phyloP scores from a whole-genome alignment of 2,113 vertebrate genomes.

The Notiomystis cincta region DNA sequence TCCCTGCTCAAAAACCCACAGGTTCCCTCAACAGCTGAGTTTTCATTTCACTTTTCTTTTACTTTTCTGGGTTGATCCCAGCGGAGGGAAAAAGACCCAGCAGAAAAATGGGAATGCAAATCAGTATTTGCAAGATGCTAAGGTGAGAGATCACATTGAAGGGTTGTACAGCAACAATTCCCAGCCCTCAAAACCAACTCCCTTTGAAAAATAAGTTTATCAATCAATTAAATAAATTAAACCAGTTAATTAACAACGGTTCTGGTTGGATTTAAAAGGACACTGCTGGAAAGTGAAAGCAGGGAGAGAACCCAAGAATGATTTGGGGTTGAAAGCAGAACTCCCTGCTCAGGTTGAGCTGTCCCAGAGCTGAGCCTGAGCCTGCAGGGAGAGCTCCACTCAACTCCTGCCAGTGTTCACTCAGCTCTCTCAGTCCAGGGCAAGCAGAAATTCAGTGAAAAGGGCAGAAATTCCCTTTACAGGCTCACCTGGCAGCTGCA shows the following conservation, averaged over 20 bases:
- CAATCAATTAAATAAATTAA: background rate
- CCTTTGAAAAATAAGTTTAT: fast-evolving
- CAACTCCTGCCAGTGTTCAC: background rate
- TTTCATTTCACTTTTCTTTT: background rate
- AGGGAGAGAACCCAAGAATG: background rate
- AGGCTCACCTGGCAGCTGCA: background rate
- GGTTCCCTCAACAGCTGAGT: background rate
- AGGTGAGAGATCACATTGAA: background rate
- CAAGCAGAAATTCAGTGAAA: background rate
- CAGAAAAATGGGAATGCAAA: background rate
- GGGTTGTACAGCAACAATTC: background rate
- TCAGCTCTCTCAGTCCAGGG: too few relatives aligned
- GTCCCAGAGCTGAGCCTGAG: background rate
- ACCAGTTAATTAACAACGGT: background rate
- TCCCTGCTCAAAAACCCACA: background rate
- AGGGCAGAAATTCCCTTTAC: background rate
- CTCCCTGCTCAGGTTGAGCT: background rate
- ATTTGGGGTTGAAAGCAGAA: background rate
- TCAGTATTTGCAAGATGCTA: background rate
- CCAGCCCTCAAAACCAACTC: background rate
- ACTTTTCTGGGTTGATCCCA: background rate
- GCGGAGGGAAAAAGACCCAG: background rate
- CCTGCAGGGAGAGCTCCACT: background rate
- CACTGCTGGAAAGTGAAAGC: background rate
- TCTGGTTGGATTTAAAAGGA: background rate